Percentiles rank a stretch among this genome's conserved stretches.
phyloP scores from a whole-genome alignment of 2,113 vertebrate species.

The Xenopus laevis region DNA sequence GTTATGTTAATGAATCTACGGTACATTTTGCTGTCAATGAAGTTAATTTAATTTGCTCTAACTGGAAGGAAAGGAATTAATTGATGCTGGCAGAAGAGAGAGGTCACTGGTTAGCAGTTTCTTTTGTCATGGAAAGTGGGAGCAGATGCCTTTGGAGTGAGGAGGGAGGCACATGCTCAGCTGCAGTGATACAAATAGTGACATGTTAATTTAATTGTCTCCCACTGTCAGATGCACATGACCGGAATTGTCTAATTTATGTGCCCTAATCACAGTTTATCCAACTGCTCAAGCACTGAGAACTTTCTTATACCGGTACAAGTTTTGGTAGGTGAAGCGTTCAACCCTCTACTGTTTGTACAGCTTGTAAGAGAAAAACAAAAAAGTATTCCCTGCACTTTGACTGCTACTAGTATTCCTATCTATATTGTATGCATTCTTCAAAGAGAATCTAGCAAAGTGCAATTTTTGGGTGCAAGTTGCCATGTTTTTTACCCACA shows the following conservation, averaged over 20 bases:
- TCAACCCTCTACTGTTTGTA: no score
- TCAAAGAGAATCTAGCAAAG: no score
- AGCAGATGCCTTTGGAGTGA: slow-evolving; percentile 37
- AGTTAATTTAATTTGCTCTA: slow-evolving; percentile 11
- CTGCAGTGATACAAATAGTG: slow-evolving; percentile 35
- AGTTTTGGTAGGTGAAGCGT: no score
- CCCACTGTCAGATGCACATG: slow-evolving; percentile 11
- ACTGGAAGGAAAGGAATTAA: slow-evolving; percentile 24
- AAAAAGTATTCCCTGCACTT: no score
- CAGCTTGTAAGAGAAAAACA: no score
- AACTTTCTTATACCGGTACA: not conserved
- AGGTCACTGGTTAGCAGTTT: slow-evolving; percentile 18
- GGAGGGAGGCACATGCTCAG: slow-evolving; percentile 31
- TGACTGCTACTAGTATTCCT: no score
- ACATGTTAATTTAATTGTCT: slow-evolving; percentile 44
- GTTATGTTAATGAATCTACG: slow-evolving; percentile 23
- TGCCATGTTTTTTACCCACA: no score
- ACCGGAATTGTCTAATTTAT: slow-evolving; percentile 5
- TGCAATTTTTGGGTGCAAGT: no score
- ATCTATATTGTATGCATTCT: no score
- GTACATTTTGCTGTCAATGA: slow-evolving; percentile 19
- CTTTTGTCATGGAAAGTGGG: slow-evolving; percentile 41
- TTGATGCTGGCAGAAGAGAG: slow-evolving; percentile 19
- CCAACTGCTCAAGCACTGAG: not conserved
- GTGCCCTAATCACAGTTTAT: not conserved